Evolutionary conservation across 2,888 invertebrate species (phyloP), one percentile per base, ranked within the genome.

Genomic region (Aspidiotus rigidus): DNA sequence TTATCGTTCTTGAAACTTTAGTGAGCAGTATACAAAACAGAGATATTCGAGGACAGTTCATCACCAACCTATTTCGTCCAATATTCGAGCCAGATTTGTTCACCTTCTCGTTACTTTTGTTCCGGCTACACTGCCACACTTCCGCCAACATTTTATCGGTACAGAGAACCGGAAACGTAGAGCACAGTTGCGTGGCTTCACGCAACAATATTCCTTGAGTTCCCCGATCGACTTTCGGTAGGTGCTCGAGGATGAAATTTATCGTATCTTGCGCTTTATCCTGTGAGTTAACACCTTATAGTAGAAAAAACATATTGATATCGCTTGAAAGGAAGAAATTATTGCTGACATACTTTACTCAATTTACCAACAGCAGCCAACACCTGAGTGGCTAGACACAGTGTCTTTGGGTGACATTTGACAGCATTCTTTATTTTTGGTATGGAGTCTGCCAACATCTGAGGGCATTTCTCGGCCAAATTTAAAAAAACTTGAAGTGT

Each of bases 181-280:
- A 87, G 77, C 90, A 90, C 39, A 93, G 82, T 28, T 86, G 82
- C 7, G 90, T 88, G 59, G 92, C 89, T 77, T 91, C 91, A 72
- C 88, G 84, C 75, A 93, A 79, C 72, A 93, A 80, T 41, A 87
- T 84, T 54, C 87, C 86, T 77, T 91, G 88, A 71, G 86, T 85
- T 53, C 84, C 83, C 74, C 87, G 82, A 77, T 89, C 90, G 7
- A 86, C 86, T 73, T 83, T 82, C 69, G 85, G 82, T 73, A 92
- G 80, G 74, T 87, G 85, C 76, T 87, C 86, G 73, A 91, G 81
- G 70, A 93, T 86, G 79, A 90, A 92, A 79, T 88, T 87, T 73
- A 93, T 78, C 8, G 90, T 89, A 75, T 88, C 88, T 76, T 88
- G 87, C 0, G 90, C 93, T 71, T 86, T 84, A 72, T 88, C 88